Conservation (phyloP, 2,797 vertebrate species). For the Myotis pilosus region DNA sequence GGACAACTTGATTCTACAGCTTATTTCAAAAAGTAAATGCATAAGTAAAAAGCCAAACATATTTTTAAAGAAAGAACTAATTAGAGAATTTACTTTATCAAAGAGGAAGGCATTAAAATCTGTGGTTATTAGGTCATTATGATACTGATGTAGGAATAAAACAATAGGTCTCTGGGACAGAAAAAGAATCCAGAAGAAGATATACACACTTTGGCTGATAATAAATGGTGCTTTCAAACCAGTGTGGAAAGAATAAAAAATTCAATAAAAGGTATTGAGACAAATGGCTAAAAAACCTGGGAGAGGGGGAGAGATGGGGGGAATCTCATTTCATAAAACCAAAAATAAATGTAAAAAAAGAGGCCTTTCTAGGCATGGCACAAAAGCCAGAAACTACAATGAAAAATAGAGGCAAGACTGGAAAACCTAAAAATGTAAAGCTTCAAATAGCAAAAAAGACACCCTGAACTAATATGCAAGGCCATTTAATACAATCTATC, state of each 20-base stretch:
- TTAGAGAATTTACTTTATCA: neutral
- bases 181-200: conserved; percentile 23
- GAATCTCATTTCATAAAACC: conserved; percentile 13
- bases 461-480: neutral
- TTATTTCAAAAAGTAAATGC: neutral
- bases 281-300: neutral
- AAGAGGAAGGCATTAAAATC: conserved; percentile 27
- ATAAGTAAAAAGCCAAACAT: neutral
- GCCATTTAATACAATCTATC: neutral
- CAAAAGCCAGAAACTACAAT: conserved; percentile 26
- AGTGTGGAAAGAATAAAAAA: neutral
- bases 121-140: neutral
- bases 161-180: neutral
- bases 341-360: conserved; percentile 25
- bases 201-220: neutral
- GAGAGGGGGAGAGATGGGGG: no score
- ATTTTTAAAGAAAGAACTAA: conserved; percentile 43
- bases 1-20: neutral
- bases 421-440: neutral
- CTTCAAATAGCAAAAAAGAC: neutral
- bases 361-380: conserved; percentile 3
- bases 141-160: neutral
- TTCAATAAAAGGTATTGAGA: conserved; percentile 12
- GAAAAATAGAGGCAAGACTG: neutral
- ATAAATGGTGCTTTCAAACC: conserved; percentile 7